Percentiles rank a stretch among this genome's conserved stretches.
These are phyloP conservation scores for Bryconaethiops microstoma DNA, from an alignment of 2,797 vertebrate genomes.

Conservation along the genomic window DNA sequence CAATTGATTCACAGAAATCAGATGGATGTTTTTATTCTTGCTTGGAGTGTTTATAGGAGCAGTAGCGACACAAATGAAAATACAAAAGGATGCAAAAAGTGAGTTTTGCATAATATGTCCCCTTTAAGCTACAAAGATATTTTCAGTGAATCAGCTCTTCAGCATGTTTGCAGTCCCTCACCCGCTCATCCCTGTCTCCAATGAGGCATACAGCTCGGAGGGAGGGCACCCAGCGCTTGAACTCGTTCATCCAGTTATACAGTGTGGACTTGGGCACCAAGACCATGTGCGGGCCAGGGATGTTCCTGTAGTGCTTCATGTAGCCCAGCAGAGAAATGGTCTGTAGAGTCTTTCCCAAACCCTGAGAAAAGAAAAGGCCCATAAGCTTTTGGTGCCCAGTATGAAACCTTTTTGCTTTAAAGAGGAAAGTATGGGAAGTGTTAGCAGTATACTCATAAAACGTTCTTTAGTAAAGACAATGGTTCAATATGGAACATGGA, in stretches of 20 bases:
- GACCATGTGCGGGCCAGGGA: constrained; percentile 98
- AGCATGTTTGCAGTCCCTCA: constrained; percentile 61
- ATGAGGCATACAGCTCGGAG: constrained; percentile 95
- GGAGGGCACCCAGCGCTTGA: constrained; percentile 98
- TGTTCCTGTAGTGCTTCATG: constrained; percentile 99
- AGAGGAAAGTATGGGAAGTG: neutral
- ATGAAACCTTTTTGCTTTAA: too few species aligned
- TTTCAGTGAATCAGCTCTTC: too few species aligned
- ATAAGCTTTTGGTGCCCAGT: neutral
- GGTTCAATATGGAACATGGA: too few species aligned
- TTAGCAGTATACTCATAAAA: neutral
- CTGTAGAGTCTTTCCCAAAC: constrained; percentile 96
- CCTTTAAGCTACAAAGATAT: neutral
- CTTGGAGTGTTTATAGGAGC: too few species aligned
- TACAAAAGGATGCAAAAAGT: too few species aligned
- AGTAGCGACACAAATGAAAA: too few species aligned
- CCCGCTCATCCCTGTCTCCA: constrained; percentile 92
- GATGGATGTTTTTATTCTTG: too few species aligned
- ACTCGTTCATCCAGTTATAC: constrained; percentile 99
- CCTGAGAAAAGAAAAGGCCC: constrained; percentile 70
- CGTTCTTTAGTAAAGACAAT: too few species aligned
- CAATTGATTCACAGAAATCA: too few species aligned
- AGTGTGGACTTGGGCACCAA: constrained; percentile 98
- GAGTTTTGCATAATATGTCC: too few species aligned
- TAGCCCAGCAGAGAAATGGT: constrained; percentile 97